phyloP scores from a whole-genome alignment of 1,140 invertebrate species.

The Diplogasteroides magnus region DNA sequence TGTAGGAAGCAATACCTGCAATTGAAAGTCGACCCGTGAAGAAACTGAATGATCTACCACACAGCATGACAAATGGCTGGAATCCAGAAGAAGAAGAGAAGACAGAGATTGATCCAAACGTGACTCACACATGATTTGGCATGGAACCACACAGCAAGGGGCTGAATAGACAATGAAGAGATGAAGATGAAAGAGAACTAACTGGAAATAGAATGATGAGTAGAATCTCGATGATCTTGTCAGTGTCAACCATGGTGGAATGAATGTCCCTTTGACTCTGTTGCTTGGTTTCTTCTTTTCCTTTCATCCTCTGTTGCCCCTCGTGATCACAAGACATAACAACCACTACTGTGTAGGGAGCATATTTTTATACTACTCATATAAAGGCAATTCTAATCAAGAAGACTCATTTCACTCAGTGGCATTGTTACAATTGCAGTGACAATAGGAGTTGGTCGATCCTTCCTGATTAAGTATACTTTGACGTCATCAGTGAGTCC shows the following conservation, averaged over 20 bases:
- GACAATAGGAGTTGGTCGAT: constrained; percentile 7
- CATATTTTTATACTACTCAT: too few species aligned
- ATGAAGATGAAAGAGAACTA: constrained; percentile 6
- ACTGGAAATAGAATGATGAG: constrained; percentile 28
- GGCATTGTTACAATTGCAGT: constrained; percentile 11
- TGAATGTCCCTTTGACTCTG: neutral
- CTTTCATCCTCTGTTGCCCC: neutral
- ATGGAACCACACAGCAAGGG: constrained; percentile 27
- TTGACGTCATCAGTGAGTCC: constrained; percentile 2
- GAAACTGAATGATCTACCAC: too few species aligned
- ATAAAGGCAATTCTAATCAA: too few species aligned
- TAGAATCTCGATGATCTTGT: constrained; percentile 27
- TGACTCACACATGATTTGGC: constrained; percentile 9
- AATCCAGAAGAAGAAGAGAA: constrained; percentile 22
- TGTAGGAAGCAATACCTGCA: too few species aligned
- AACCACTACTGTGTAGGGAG: neutral
- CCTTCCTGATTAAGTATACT: neutral
- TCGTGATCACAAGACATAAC: too few species aligned
- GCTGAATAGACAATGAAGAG: constrained; percentile 19
- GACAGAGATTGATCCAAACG: constrained; percentile 14
- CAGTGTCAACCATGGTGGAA: neutral
- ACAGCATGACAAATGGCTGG: constrained; percentile 19
- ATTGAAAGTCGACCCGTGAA: too few species aligned
- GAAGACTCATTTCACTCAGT: constrained; percentile 18
- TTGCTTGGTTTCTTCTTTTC: neutral